Evolutionary conservation across 2,888 invertebrate genomes (phyloP), one percentile per base, ranked within the genome.

Genomic region (Drosophila emarginata): DNA sequence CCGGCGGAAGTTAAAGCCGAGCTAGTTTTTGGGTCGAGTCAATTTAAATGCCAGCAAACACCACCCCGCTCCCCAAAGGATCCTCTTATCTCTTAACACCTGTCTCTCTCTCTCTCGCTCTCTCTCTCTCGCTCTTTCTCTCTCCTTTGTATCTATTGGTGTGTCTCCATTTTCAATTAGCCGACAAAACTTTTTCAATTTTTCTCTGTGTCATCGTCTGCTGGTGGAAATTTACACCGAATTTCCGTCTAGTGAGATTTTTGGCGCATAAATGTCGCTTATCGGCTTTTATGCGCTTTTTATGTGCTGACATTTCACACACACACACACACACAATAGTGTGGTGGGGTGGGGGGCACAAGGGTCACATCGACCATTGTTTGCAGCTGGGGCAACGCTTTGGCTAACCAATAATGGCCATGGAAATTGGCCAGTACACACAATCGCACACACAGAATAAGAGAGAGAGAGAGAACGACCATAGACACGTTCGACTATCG

Each of bases 371-470:
- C 32, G 58, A 65, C 45, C 72, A 86, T 81, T 81, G 81, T 81
- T 81, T 81, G 81, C 87, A 86, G 76, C 80, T 86, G 78, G 84
- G 79, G 78, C 78, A 63, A 60, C 70, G 67, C 76, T 71, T 72
- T 72, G 83, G 88, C 88, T 79, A 87, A 86, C 84, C 84, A 85
- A 85, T 85, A 85, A 85, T 85, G 84, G 86, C 76, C 63, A 73
- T 77, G 77, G 77, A 81, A 82, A 84, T 84, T 87, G 82, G 80
- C 83, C 76, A 53, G 72, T 61, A 39, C 39, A 50, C 37, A 12
- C 59, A 23, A 26, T 23, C 37, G 26, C 37, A 50, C 26, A 9
- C 59, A 23, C 15, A 15, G 23, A 15, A 32, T n/a, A 45, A 45
- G 7, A 21, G 11, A 45, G 4, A 45, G 4, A 45, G 45, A 45